Evolutionary conservation across 1,140 invertebrate species (phyloP), one percentile per base, ranked within the genome.

Genomic region (Conopomorpha cramerella): DNA sequence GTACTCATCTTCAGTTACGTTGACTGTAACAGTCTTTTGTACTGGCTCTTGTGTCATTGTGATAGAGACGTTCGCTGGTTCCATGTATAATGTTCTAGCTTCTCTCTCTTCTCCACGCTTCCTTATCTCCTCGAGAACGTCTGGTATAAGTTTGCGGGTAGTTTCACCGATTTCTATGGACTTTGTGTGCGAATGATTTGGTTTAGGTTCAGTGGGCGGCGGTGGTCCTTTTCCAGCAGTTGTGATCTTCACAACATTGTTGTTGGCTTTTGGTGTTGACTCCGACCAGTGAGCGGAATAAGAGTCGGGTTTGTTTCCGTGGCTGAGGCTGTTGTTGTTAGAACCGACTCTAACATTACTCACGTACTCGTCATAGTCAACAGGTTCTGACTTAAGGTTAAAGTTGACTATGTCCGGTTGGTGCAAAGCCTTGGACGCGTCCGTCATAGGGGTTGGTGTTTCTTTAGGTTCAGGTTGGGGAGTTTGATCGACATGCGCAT

Each of bases 381-480:
- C 56, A 17, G 31, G 12, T 10, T 53, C 46, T 31, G 51, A 39
- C 54, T 73, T 79, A 12, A 74, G 52, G 51, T 72, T 66, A 40
- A 77, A 67, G 32, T 77, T 77, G 0, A 79, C 73, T 11, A 77
- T 77, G 39, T 79, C 77, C 2, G 77, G 77, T 57, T 79, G 77
- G 46, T 79, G 63, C 57, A 72, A 59, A 3, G 72, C 49, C 49
- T 77, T 74, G 13, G 67, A 71, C 1, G 70, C 59, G 34, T 79
- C 74, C 8, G 64, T 70, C 53, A 67, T 53, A 16, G 55, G 49
- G 15, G 54, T 34, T 1, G 46, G 36, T 10, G 41, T 46, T 26
- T 66, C 62, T 43, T 16, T 27, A 1, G 59, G 51, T 18, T 41
- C 19, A n/a, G n/a, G n/a, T n/a, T n/a, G n/a, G n/a, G n/a, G n/a